Evolutionary conservation across 2,888 invertebrate species (phyloP), one percentile per base, ranked within the genome.

Genomic region (Xanthostigma xanthostigma): DNA sequence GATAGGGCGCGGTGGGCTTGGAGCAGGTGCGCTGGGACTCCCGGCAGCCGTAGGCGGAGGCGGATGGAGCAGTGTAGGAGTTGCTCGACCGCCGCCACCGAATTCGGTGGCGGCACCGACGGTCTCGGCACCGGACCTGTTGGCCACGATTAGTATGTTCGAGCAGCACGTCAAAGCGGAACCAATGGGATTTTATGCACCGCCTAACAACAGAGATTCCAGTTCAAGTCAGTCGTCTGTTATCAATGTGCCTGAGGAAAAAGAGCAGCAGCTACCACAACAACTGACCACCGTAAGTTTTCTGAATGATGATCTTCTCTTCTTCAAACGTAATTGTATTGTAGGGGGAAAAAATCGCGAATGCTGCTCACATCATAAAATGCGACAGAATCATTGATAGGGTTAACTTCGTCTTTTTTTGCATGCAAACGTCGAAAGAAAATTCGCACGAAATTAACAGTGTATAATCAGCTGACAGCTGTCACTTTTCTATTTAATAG

Each of bases 91-190:
- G 17, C 12, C 27, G 10, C 48, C 43, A 6, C 42, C 48, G 9
- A 33, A 36, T 9, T 14, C 42, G 13, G 70, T 72, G 66, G 73
- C 72, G 62, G 73, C 73, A 71, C 74, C 74, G 69, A 73, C 74
- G 70, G 74, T 74, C 62, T 74, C 74, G 68, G 72, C 75, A 67
- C 72, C 73, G 69, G 75, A 75, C 71, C 70, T 75, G 62, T 72
- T 75, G 67, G 74, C 75, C 69, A 75, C 75, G 57, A 75, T 75
- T 62, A 74, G 73, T 65, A 79, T 79, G 79, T 79, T 79, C 60
- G 79, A 79, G 65, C 79, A 79, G 64, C 79, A 79, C 65, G 79
- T 79, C 62, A 79, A 79, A 66, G 76, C 79, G 58, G 79, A 79
- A 66, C 79, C 79, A 56, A 77, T 79, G 78, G 77, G 77, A 70